These are phyloP conservation scores for Phyllopteryx taeniolatus DNA, from an alignment of 2,113 vertebrate genomes.

Conservation along the genomic window DNA sequence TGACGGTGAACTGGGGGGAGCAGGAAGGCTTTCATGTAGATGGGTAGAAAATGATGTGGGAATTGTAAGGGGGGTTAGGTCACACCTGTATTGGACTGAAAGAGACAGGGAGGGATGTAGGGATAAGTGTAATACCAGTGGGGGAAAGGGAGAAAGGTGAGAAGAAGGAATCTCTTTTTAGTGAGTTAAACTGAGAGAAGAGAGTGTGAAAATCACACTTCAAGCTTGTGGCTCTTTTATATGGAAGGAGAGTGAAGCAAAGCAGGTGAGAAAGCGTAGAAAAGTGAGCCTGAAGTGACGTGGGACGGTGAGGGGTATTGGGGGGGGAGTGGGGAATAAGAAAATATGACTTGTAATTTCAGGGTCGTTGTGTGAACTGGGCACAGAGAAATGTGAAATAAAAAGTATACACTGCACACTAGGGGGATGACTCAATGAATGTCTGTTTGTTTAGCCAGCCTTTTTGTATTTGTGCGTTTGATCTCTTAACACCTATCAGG, in stretches of 20 bases:
- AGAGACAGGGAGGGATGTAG: constrained; percentile 55
- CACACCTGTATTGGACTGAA: constrained; percentile 59
- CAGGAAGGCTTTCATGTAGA: constrained; percentile 63
- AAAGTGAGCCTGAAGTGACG: constrained; percentile 30
- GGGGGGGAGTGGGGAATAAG: constrained; percentile 1
- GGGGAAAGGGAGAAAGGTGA: constrained; percentile 42
- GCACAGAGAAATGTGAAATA: constrained; percentile 33
- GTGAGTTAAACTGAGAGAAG: constrained; percentile 39
- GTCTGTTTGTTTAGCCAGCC: constrained; percentile 53
- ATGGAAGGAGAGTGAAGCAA: constrained; percentile 37
- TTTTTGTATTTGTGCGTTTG: constrained; percentile 24
- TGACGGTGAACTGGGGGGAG: constrained; percentile 46
- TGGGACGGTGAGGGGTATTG: neutral
- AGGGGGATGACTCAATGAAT: constrained; percentile 23
- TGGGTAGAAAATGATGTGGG: constrained; percentile 38
- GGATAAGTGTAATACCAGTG: constrained; percentile 52
- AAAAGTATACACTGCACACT: constrained; percentile 31
- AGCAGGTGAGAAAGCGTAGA: constrained; percentile 28
- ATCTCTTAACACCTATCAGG: constrained; percentile 35
- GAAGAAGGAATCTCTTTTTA: constrained; percentile 45
- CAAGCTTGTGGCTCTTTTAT: constrained; percentile 45
- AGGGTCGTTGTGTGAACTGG: constrained; percentile 30
- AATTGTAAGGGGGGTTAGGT: constrained; percentile 54
- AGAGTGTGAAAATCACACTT: constrained; percentile 57
- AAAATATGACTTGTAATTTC: constrained; percentile 44